A percentile compares a stretch with the other conserved stretches of the same genome.
Conservation (phyloP, 64 coral and sea anemone species). For the Catalaphyllia jardinei region DNA sequence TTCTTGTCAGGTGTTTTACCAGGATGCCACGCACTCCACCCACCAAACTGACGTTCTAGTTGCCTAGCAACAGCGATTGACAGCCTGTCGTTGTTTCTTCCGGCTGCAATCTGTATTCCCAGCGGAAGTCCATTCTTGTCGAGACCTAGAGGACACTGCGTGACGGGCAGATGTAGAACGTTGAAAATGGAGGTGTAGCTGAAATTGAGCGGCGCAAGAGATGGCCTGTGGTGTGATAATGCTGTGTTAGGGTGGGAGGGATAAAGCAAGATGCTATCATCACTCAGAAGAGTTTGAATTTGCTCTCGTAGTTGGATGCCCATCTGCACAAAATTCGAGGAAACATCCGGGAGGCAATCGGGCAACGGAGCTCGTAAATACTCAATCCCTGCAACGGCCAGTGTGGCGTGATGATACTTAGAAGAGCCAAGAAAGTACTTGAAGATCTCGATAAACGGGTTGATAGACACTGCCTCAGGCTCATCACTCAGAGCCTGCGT, state of each 20-base stretch:
- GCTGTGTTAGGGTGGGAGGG: constrained; percentile 82
- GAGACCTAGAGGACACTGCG: constrained; percentile 88
- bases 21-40: constrained; percentile 78
- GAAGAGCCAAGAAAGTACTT: constrained; percentile 82
- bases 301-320: constrained; percentile 63
- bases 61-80: constrained; percentile 73
- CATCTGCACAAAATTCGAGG: constrained; percentile 66
- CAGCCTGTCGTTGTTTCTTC: constrained; percentile 79
- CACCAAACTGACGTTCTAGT: constrained; percentile 74
- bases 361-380: background rate
- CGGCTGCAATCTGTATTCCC: constrained; percentile 86
- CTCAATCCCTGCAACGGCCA: constrained; percentile 51
- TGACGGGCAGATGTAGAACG: constrained; percentile 78
- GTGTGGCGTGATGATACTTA: constrained; percentile 82
- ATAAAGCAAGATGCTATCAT: constrained; percentile 76
- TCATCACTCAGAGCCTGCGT: constrained; percentile 50
- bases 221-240: constrained; percentile 64
- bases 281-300: constrained; percentile 73
- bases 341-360: constrained; percentile 42
- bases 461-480: constrained; percentile 31
- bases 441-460: constrained; percentile 80
- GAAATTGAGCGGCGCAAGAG: constrained; percentile 75
- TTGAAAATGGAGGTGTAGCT: constrained; percentile 88
- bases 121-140: constrained; percentile 78
- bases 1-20: constrained; percentile 49